Conservation (phyloP, 2,113 vertebrate genomes). For the Pangasianodon gigas region DNA sequence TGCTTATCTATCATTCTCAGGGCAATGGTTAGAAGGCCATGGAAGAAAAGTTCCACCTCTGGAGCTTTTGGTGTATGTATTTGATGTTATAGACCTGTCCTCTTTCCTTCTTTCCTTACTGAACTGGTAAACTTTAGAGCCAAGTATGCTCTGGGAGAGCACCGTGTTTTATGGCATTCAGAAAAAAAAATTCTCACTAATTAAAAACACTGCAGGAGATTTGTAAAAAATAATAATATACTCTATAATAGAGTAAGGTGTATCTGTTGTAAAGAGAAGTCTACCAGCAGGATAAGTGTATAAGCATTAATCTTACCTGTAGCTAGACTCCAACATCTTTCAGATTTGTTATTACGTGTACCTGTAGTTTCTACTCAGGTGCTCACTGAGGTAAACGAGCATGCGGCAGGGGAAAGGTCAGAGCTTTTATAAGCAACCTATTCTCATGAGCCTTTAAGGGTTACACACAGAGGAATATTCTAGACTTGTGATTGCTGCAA, state of each 20-base stretch:
- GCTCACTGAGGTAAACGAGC: background rate
- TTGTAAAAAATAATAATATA: background rate
- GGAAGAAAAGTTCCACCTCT: conserved; percentile 19
- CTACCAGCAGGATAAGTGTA: background rate
- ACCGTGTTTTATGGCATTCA: background rate
- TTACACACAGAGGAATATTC: background rate
- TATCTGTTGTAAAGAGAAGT: conserved; percentile 11
- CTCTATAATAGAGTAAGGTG: background rate
- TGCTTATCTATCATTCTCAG: conserved; percentile 10
- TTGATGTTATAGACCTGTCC: background rate
- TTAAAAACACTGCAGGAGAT: background rate
- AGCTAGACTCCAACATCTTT: background rate
- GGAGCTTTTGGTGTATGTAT: conserved; percentile 1
- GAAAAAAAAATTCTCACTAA: background rate
- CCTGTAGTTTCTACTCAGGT: conserved; percentile 18
- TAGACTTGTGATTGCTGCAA: background rate
- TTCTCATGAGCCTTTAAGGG: background rate
- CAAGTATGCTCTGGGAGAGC: background rate
- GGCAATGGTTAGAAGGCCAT: conserved; percentile 29
- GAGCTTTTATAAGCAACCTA: conserved; percentile 12
- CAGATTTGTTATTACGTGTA: background rate
- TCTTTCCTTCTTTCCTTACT: background rate
- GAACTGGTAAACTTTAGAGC: background rate
- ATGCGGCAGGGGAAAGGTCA: background rate
- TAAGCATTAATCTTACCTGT: conserved; percentile 19